These are phyloP conservation scores for Amyelois transitella DNA, from an alignment of 1,140 invertebrate genomes.

Conservation along the genomic window DNA sequence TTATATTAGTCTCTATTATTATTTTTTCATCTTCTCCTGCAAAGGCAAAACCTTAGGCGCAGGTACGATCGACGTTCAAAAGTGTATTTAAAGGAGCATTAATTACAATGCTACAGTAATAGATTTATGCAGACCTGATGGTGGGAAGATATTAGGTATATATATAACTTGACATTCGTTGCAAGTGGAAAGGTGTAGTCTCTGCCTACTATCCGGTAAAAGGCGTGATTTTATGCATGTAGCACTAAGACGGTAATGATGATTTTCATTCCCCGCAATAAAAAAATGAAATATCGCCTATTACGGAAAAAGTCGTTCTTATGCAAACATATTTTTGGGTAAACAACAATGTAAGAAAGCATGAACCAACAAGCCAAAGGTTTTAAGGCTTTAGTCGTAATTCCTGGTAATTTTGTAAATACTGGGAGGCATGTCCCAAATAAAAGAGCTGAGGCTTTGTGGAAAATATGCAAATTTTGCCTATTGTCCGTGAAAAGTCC, in stretches of 20 bases:
- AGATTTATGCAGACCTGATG: too few species aligned
- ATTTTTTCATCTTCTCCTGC: not conserved
- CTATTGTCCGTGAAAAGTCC: not conserved
- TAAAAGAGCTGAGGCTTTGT: not conserved
- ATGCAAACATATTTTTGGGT: not conserved
- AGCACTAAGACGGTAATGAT: too few species aligned
- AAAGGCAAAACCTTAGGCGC: not conserved
- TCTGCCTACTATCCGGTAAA: too few species aligned
- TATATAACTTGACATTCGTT: too few species aligned
- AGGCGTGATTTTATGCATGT: too few species aligned
- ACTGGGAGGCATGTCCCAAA: not conserved
- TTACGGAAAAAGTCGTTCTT: not conserved
- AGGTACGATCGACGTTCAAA: not conserved
- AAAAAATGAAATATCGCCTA: not conserved
- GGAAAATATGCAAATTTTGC: not conserved
- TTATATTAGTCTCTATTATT: conserved; percentile 1
- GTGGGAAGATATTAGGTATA: too few species aligned
- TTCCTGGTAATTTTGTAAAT: not conserved
- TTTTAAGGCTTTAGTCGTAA: not conserved
- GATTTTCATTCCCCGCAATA: not conserved
- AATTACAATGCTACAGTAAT: too few species aligned
- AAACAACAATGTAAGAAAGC: not conserved
- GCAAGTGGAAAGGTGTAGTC: too few species aligned
- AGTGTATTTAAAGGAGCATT: too few species aligned
- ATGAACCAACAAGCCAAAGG: not conserved